These are phyloP conservation scores for Drosophila azteca DNA, from an alignment of 1,140 invertebrate genomes.

Conservation along the genomic window DNA sequence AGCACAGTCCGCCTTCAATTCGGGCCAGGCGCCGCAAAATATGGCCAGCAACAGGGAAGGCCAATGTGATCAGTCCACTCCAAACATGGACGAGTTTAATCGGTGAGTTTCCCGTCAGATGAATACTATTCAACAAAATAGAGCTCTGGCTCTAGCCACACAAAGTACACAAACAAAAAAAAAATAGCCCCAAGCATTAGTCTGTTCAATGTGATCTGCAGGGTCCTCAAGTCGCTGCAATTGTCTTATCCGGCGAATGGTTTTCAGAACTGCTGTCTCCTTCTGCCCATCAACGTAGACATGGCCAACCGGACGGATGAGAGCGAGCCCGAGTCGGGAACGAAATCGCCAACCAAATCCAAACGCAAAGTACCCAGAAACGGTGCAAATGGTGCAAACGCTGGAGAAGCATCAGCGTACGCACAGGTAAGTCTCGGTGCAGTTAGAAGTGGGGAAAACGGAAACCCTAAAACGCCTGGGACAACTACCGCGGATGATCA, in stretches of 20 bases:
- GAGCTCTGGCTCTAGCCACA: neutral
- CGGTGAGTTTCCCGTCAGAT: constrained; percentile 64
- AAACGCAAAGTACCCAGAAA: neutral
- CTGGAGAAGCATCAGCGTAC: neutral
- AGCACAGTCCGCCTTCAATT: neutral
- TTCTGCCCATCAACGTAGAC: constrained; percentile 16
- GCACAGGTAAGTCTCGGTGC: too few relatives aligned
- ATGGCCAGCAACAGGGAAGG: too few relatives aligned
- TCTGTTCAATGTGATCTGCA: constrained; percentile 23
- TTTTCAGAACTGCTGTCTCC: constrained; percentile 14
- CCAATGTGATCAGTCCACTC: neutral
- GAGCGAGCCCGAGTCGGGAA: neutral
- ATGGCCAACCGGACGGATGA: constrained; percentile 9
- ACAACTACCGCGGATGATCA: neutral
- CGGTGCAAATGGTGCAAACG: too few relatives aligned
- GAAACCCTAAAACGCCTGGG: neutral
- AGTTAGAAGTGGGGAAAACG: too few relatives aligned
- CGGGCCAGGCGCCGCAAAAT: too few relatives aligned
- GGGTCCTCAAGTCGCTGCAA: constrained; percentile 40
- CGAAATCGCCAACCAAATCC: neutral
- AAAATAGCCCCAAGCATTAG: constrained; percentile 10
- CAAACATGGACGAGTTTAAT: constrained; percentile 18
- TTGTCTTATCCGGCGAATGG: constrained; percentile 22
- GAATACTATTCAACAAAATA: neutral
- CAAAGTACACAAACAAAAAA: neutral